Percentiles rank a stretch among this genome's conserved stretches.
phyloP scores from a whole-genome alignment of 2,888 invertebrate genomes.

The Cerastis rubricosa region DNA sequence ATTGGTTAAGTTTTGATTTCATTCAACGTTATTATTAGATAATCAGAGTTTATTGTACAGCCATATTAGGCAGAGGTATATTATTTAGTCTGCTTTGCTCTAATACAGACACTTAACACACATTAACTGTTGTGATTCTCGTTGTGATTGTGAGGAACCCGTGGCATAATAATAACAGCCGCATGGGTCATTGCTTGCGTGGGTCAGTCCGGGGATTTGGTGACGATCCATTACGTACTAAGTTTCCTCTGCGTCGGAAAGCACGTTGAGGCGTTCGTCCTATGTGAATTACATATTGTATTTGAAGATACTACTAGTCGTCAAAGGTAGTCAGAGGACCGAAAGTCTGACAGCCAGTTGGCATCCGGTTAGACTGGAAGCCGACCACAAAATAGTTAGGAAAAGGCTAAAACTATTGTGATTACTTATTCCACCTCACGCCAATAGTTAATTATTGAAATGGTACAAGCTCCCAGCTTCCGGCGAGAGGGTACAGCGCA shows the following conservation, averaged over 20 bases:
- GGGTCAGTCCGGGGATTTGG: background rate
- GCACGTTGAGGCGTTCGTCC: background rate
- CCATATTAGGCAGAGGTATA: background rate
- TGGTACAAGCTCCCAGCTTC: no score
- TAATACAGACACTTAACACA: background rate
- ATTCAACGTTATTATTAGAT: conserved; percentile 7
- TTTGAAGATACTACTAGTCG: background rate
- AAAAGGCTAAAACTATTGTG: background rate
- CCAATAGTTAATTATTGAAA: no score
- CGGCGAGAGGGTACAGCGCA: no score
- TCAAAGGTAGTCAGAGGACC: background rate
- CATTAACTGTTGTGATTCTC: background rate
- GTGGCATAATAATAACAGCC: background rate
- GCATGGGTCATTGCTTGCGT: background rate
- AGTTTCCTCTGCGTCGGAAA: background rate
- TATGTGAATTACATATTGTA: no score
- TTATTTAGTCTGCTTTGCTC: background rate
- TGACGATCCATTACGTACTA: background rate
- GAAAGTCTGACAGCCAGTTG: background rate
- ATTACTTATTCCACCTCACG: no score
- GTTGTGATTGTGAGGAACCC: background rate
- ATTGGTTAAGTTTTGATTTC: conserved; percentile 35
- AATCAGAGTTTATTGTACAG: background rate
- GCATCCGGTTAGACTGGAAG: background rate
- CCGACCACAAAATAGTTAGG: background rate